A percentile compares a stretch with the other conserved stretches of the same genome.
Conservation (phyloP, 2,888 invertebrate genomes). For the Oscheius myriophilus region DNA sequence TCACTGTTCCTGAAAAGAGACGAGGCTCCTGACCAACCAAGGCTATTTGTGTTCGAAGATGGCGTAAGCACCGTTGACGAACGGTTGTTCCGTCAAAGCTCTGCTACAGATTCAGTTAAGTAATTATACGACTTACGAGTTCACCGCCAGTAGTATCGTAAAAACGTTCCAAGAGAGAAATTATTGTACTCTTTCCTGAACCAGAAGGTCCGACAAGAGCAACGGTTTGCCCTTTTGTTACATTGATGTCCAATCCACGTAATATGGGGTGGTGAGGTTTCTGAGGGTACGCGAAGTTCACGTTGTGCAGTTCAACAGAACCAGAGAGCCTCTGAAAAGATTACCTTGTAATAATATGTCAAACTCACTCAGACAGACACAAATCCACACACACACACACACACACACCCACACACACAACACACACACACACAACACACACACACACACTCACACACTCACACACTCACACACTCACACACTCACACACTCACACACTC, state of each 20-base stretch:
- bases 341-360: too few species aligned
- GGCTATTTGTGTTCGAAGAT: conserved; percentile 52
- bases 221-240: conserved; percentile 37
- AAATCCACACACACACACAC: too few species aligned
- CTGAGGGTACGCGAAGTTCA: conserved; percentile 71
- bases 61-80: conserved; percentile 32
- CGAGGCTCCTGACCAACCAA: conserved; percentile 61
- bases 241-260: conserved; percentile 12
- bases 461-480: too few species aligned
- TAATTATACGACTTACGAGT: conserved; percentile 53
- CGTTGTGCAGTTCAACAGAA: conserved; percentile 67
- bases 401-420: too few species aligned
- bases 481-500: too few species aligned
- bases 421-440: too few species aligned
- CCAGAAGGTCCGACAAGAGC: conserved; percentile 73
- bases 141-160: conserved; percentile 69
- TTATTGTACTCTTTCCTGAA: conserved; percentile 72
- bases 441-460: too few species aligned
- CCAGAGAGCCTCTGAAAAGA: conserved; percentile 65
- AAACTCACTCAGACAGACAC: too few species aligned
- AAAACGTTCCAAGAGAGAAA: conserved; percentile 71
- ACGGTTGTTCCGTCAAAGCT: conserved; percentile 43
- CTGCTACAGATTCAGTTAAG: conserved; percentile 26
- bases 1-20: conserved; percentile 71
- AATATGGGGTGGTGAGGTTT: conserved; percentile 48